These are phyloP conservation scores for Microctonus hyperodae DNA, from an alignment of 2,888 invertebrate species.

Conservation along the genomic window DNA sequence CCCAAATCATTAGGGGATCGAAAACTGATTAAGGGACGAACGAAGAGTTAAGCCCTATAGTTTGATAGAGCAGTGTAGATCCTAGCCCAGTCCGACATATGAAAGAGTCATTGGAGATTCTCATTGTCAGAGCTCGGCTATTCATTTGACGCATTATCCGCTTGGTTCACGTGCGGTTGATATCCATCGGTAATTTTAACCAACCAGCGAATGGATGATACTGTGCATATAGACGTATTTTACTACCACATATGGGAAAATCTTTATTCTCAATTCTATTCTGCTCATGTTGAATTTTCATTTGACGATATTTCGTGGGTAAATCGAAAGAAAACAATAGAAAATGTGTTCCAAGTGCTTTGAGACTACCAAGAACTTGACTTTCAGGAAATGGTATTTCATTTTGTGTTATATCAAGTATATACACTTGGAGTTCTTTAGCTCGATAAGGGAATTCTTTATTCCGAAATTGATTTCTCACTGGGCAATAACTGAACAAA, in stretches of 20 bases:
- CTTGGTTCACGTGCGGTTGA: constrained; percentile 57
- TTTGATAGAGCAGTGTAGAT: background rate
- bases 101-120: constrained; percentile 58
- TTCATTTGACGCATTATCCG: constrained; percentile 60
- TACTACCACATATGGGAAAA: background rate
- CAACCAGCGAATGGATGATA: constrained; percentile 24
- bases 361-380: no score
- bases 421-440: no score
- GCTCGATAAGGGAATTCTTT: background rate
- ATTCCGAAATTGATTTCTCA: constrained; percentile 11
- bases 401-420: no score
- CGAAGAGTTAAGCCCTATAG: constrained; percentile 15
- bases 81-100: constrained; percentile 42
- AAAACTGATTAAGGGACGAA: constrained; percentile 57
- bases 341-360: background rate
- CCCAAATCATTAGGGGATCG: constrained; percentile 51
- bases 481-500: constrained; percentile 32
- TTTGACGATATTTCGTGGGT: constrained; percentile 33
- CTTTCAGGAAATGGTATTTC: no score
- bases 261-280: background rate
- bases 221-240: background rate
- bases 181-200: constrained; percentile 58
- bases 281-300: constrained; percentile 34
- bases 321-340: constrained; percentile 58
- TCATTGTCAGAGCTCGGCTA: constrained; percentile 53